Conservation (phyloP, 2,888 invertebrate genomes). For the Zelleria hepariella region DNA sequence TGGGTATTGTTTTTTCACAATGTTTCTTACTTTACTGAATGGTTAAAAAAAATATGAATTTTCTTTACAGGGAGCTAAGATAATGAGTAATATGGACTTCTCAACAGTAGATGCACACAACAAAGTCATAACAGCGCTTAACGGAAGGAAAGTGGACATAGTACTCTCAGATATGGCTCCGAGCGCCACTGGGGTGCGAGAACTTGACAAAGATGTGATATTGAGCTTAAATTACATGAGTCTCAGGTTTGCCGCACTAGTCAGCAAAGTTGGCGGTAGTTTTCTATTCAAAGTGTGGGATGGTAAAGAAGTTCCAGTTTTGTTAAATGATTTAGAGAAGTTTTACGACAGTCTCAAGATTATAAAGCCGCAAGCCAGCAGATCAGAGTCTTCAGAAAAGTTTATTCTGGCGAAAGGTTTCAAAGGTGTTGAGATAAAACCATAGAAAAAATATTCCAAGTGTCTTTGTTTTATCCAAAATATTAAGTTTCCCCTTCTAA, state of each 20-base stretch:
- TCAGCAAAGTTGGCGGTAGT: constrained; percentile 77
- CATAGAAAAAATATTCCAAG: background rate
- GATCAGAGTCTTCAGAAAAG: constrained; percentile 89
- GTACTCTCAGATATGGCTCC: constrained; percentile 98
- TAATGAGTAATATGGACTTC: constrained; percentile 86
- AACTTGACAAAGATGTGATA: constrained; percentile 88
- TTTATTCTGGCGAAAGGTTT: constrained; percentile 86
- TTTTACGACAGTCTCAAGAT: constrained; percentile 83
- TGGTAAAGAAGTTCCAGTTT: constrained; percentile 76
- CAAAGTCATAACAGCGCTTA: constrained; percentile 73
- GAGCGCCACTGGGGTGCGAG: constrained; percentile 85
- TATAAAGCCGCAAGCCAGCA: constrained; percentile 86
- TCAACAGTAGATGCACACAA: constrained; percentile 77
- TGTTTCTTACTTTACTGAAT: too few relatives aligned
- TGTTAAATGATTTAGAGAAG: constrained; percentile 77
- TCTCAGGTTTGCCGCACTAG: constrained; percentile 81
- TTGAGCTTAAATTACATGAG: constrained; percentile 84
- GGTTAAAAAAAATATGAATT: too few relatives aligned
- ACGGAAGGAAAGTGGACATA: constrained; percentile 76
- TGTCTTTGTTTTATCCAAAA: too few relatives aligned
- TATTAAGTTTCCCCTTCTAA: too few relatives aligned
- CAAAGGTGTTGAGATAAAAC: constrained; percentile 72
- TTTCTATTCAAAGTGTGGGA: constrained; percentile 92
- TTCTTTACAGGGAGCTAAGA: constrained; percentile 76
- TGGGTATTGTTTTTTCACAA: too few relatives aligned